phyloP scores from a whole-genome alignment of 2,113 vertebrate species.

The Hyaena hyaena region DNA sequence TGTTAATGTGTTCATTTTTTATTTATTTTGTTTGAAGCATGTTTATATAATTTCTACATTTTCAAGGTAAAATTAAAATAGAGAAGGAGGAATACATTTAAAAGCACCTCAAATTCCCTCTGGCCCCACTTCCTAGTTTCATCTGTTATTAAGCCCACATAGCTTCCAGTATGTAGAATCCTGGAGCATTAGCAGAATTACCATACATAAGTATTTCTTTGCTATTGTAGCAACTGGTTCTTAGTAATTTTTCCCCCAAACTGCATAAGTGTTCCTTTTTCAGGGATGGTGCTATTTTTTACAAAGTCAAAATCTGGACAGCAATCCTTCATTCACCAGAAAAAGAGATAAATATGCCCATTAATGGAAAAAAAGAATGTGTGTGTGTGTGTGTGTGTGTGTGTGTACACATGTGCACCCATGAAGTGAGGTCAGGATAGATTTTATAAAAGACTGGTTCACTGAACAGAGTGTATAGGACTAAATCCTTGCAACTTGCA shows the following conservation, averaged over 20 bases:
- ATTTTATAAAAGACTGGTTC: background rate
- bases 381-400: background rate
- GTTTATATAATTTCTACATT: background rate
- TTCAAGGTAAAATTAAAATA: background rate
- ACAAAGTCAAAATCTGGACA: slow-evolving; percentile 32
- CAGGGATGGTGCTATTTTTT: background rate
- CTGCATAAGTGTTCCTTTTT: slow-evolving; percentile 17
- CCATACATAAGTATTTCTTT: background rate
- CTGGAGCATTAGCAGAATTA: background rate
- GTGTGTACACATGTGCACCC: background rate
- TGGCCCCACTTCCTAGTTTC: slow-evolving; percentile 14
- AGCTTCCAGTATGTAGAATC: background rate
- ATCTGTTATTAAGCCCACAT: background rate
- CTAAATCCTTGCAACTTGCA: slow-evolving; percentile 20
- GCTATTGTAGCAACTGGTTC: background rate
- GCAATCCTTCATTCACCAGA: background rate
- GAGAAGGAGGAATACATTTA: background rate
- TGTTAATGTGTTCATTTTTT: background rate
- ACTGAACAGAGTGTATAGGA: background rate
- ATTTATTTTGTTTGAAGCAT: background rate
- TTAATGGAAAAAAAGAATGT: background rate
- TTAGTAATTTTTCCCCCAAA: slow-evolving; percentile 10
- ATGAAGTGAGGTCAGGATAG: background rate
- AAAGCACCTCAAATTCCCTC: slow-evolving; percentile 22
- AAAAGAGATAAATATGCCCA: slow-evolving; percentile 2